Base-by-base conservation (phyloP, 92 coral and sea anemone species). In the Plumapathes pennacea region DNA sequence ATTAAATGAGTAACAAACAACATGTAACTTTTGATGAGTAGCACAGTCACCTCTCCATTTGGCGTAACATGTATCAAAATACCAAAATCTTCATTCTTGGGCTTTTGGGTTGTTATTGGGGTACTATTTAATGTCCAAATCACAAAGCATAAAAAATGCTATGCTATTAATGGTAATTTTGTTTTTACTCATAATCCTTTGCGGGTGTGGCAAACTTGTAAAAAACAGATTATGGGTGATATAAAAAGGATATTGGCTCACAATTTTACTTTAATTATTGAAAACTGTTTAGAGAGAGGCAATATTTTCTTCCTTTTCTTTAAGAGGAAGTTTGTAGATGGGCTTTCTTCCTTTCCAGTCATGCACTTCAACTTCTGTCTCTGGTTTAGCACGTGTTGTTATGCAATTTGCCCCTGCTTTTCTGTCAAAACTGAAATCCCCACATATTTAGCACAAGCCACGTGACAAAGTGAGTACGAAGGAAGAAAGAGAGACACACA, bases 231-330 rank as follows among this genome's bases (percentile, higher is more conserved):
- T 59, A 18, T 59, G 36, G 14, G 6, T 33, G 28, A 27, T 19
- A 56, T 33, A 29, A 5, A 15, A 54, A 33, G 1, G 39, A 33
- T 27, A 4, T 27, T 39, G 25, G 13, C 23, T 36, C 39, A 56
- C 29, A 33, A 30, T 14, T 9, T n/a, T n/a, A n/a, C n/a, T n/a
- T 58, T 30, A 38, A 33, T 27, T 38, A 36, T 27, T 38, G 22
- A 27, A n/a, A 24, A 22, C 25, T 41, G 29, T 15, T 38, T 15
- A 40, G 64, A 25, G 23, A 58, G 50, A 45, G 33, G 80, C 80
- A 50, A 64, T 57, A 12, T 71, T 80, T 43, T 63, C 86, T 32
- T 70, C 68, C 54, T 62, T 53, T 59, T 71, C 57, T 31, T 36
- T 46, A 18, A 54, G 13, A 2, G 76, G 57, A 38, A 80, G 81